Evolutionary conservation across 2,888 invertebrate genomes (phyloP), one percentile per base, ranked within the genome.

Genomic region (Caenorhabditis sp.): DNA sequence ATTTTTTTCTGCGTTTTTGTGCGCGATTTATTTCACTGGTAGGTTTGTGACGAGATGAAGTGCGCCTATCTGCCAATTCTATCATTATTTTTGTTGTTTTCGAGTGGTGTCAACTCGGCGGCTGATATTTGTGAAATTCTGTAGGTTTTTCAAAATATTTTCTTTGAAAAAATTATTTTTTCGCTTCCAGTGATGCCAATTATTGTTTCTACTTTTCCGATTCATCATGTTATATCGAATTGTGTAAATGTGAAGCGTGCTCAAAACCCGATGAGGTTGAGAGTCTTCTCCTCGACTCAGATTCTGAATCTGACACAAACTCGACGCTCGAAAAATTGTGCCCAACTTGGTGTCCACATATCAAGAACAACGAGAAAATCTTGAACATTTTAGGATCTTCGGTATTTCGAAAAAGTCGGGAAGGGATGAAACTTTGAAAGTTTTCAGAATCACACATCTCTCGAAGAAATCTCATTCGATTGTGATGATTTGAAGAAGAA

Each of bases 151-250:
- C 31, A 12, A 24, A 50, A n/a, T n/a, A n/a, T n/a, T 26, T 19
- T 53, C 2, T 31, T 53, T 1, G n/a, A 61, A 50, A n/a, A 4
- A 43, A 59, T 59, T 19, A 23, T 23, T 14, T 27, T 31, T 24
- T 17, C n/a, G 49, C 17, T 63, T 78, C 8, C 58, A 78, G 77
- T 49, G 72, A 75, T 60, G 66, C 71, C 36, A 75, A 78, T 69
- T 78, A 70, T 58, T 78, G 78, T 54, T 76, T 73, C 66, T 78
- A 70, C 62, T 78, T 78, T 57, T 72, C 72, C 24, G 70, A 78
- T 19, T 69, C 77, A 1, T 50, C 66, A 0, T 78, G 77, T 54
- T 75, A 78, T 59, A 66, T 72, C 31, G 69, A 72, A 12, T 59
- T 78, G 0, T 78, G 77, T 58, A 59, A 75, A 36, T 78, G 77